These are phyloP conservation scores for Proctacanthus coquilletti DNA, from an alignment of 1,140 invertebrate genomes.

Conservation along the genomic window DNA sequence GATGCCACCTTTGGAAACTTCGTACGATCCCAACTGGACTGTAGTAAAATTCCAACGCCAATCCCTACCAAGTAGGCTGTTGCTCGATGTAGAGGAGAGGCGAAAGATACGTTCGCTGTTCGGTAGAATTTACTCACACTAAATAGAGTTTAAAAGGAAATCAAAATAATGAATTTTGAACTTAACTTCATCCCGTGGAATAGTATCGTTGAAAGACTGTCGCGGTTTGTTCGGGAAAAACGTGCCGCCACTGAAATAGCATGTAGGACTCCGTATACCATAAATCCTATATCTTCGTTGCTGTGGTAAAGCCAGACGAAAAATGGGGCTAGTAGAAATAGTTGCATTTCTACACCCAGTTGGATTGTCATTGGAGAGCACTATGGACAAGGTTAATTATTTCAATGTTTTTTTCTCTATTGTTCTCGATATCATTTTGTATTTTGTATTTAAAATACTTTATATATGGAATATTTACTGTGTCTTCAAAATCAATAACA, in stretches of 20 bases:
- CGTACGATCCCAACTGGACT: slow-evolving; percentile 32
- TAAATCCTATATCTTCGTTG: slow-evolving; percentile 35
- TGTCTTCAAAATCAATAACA: slow-evolving; percentile 51
- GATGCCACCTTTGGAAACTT: slow-evolving; percentile 29
- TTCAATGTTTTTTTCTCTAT: not conserved
- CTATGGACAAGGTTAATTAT: slow-evolving; percentile 21
- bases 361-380: slow-evolving; percentile 53
- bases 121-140: slow-evolving; percentile 49
- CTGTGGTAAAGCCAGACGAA: slow-evolving; percentile 48
- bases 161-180: too few species aligned
- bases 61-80: slow-evolving; percentile 49
- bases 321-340: slow-evolving; percentile 53
- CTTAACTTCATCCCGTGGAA: slow-evolving; percentile 51
- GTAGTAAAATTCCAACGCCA: slow-evolving; percentile 39
- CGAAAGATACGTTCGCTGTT: slow-evolving; percentile 46
- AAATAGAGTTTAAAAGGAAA: slow-evolving; percentile 15
- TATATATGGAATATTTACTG: slow-evolving; percentile 33
- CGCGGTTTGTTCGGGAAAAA: slow-evolving; percentile 38
- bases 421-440: not conserved
- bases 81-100: slow-evolving; percentile 41
- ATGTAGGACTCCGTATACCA: slow-evolving; percentile 37
- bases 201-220: slow-evolving; percentile 43
- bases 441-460: not conserved
- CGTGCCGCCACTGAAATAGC: slow-evolving; percentile 41
- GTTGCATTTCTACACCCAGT: slow-evolving; percentile 67